Base-by-base conservation (phyloP, 2,113 vertebrate species). In the Tetraodon nigroviridis region DNA sequence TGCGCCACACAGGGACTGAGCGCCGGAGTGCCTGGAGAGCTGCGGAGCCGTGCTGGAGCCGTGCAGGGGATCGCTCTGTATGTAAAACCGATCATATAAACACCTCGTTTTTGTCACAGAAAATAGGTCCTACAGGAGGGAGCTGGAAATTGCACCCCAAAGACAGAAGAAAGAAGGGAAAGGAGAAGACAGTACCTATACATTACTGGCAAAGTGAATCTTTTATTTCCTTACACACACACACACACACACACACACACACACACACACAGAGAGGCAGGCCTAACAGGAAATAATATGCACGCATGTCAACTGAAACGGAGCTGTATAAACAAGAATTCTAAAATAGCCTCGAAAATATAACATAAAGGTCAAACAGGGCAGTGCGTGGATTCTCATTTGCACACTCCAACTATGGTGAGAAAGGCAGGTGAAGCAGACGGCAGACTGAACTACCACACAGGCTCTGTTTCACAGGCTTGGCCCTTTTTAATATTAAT, bases 41-140 rank as follows among this genome's bases (percentile, higher is more conserved):
- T 55, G 54, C 2, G 69, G 55, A 64, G 66, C 69, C 45, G 64
- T 58, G 56, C 63, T 37, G 50, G 74, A 72, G 72, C 58, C 13
- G 66, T 54, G 61, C 15, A 22, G 55, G 67, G 78, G 82, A 55
- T 67, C 76, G 79, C 83, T 88, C 86, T 79, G 76, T 90, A 89
- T 89, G 88, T 82, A 88, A 89, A 90, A 89, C 84, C 68, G 84
- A 84, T 84, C 78, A 86, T 81, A 89, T 89, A 89, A 88, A 90
- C 89, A 84, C 84, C 79, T 78, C 67, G 71, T 85, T 88, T 87
- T 80, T 86, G 84, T 83, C 84, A 84, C 78, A 63, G 76, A 88
- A 90, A 89, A 89, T 87, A 81, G 86, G 87, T 90, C 87, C 85
- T 86, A 73, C 69, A 86, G 89, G 85, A 88, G 69, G 80, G 78